These are phyloP conservation scores for Eleutherodactylus coqui DNA, from an alignment of 2,797 vertebrate species.

Conservation along the genomic window DNA sequence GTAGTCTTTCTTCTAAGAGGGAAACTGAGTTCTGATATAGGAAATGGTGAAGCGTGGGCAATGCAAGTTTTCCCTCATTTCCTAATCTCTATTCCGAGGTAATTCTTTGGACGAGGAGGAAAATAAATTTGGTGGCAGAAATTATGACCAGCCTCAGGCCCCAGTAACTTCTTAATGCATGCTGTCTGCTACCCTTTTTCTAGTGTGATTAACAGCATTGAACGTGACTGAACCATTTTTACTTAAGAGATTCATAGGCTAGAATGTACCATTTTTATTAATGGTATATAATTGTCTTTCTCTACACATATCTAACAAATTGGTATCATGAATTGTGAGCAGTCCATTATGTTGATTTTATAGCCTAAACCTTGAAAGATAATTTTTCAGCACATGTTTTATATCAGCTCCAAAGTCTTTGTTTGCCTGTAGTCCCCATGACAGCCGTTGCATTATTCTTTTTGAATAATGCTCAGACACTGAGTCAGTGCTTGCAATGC, in stretches of 20 bases:
- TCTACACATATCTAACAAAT: constrained; percentile 45
- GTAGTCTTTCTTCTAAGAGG: no score
- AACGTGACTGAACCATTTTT: not conserved
- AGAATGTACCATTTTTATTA: constrained; percentile 6
- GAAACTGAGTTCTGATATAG: no score
- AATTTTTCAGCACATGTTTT: constrained; percentile 66
- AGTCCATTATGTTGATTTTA: constrained; percentile 64
- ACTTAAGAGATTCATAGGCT: constrained; percentile 1
- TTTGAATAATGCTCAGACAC: constrained; percentile 74
- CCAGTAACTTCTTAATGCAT: not conserved
- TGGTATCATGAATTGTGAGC: constrained; percentile 50
- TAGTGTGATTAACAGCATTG: not conserved
- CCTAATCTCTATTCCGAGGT: not conserved
- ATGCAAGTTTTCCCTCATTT: not conserved
- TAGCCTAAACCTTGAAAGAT: constrained; percentile 65
- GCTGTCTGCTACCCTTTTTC: not conserved
- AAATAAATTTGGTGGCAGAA: not conserved
- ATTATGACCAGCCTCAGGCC: not conserved
- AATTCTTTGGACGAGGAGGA: not conserved
- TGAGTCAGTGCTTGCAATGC: constrained; percentile 70
- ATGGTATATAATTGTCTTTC: constrained; percentile 46
- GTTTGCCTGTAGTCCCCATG: constrained; percentile 67
- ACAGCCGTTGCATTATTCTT: constrained; percentile 74
- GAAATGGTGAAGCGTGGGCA: not conserved
- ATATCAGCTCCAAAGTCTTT: constrained; percentile 67